Conservation (phyloP, 2,888 invertebrate species). For the Tenthredo notha region DNA sequence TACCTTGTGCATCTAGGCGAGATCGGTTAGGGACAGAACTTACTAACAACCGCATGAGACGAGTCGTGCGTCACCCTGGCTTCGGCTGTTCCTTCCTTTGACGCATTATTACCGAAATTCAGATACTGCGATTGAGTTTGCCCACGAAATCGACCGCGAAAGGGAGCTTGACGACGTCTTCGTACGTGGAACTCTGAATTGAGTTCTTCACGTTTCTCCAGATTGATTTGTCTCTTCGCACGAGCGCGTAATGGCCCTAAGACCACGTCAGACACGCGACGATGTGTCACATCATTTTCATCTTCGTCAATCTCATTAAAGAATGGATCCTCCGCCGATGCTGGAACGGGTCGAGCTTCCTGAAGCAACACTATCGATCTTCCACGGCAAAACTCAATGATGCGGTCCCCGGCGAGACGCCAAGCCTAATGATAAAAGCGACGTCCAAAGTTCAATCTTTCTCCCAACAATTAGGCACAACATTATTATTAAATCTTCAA, state of each 20-base stretch:
- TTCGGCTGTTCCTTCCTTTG: conserved; percentile 87
- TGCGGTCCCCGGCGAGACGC: conserved; percentile 77
- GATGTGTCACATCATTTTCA: conserved; percentile 66
- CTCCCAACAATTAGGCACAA: not conserved
- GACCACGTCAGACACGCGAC: conserved; percentile 62
- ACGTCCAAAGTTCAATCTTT: conserved; percentile 22
- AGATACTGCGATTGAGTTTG: conserved; percentile 93
- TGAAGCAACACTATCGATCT: conserved; percentile 76
- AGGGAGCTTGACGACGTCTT: conserved; percentile 68
- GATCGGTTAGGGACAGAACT: conserved; percentile 75
- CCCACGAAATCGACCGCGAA: conserved; percentile 81
- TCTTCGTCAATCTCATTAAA: conserved; percentile 72
- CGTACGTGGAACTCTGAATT: conserved; percentile 60
- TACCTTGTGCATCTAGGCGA: not conserved
- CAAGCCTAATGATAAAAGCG: conserved; percentile 73
- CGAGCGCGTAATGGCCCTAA: conserved; percentile 64
- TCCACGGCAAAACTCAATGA: conserved; percentile 79
- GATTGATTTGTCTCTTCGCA: conserved; percentile 64
- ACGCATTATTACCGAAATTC: conserved; percentile 83
- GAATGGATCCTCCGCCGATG: conserved; percentile 63
- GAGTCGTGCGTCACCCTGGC: conserved; percentile 88
- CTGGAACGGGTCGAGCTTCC: conserved; percentile 63
- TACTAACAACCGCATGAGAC: conserved; percentile 87
- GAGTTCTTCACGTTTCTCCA: conserved; percentile 62
- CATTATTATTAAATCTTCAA: not conserved